Evolutionary conservation across 1,140 invertebrate species (phyloP).

Genomic region (Dreissena polymorpha): DNA sequence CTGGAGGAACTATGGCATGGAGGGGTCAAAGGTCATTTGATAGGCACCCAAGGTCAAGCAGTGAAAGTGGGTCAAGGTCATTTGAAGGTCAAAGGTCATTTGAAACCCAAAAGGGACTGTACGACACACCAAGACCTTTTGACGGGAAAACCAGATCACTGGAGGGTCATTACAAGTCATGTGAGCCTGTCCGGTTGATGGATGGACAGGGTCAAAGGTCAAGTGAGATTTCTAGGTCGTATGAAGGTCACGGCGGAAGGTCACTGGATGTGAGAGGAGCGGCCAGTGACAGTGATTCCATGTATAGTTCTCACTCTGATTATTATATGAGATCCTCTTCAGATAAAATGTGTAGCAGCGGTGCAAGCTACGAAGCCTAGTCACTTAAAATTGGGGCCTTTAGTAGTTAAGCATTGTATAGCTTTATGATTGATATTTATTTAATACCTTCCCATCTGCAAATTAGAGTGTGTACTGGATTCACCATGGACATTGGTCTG

Average conservation of each 20-base stretch:
- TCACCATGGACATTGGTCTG: too few relatives aligned
- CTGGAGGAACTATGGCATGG: conserved; percentile 66
- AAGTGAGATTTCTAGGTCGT: conserved; percentile 45
- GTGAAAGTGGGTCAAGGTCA: conserved; percentile 45
- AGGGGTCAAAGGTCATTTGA: conserved; percentile 63
- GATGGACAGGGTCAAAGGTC: conserved; percentile 48
- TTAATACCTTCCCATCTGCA: too few relatives aligned
- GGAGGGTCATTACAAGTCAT: background rate
- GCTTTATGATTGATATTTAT: too few relatives aligned
- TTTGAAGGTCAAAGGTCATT: conserved; percentile 34
- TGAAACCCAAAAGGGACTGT: background rate
- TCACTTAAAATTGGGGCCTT: background rate
- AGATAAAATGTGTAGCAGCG: conserved; percentile 58
- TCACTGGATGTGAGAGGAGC: conserved; percentile 39
- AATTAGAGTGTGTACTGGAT: too few relatives aligned
- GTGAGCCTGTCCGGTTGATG: background rate
- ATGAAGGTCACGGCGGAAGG: conserved; percentile 27
- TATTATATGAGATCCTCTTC: conserved; percentile 61
- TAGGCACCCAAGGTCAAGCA: conserved; percentile 58
- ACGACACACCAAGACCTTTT: background rate
- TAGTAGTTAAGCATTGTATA: too few relatives aligned
- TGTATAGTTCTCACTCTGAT: conserved; percentile 67
- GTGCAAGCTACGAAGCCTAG: conserved; percentile 37
- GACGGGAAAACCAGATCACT: background rate
- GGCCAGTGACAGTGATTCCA: conserved; percentile 65